These are phyloP conservation scores for Bubo bubo DNA, from an alignment of 2,113 vertebrate genomes.

Conservation along the genomic window DNA sequence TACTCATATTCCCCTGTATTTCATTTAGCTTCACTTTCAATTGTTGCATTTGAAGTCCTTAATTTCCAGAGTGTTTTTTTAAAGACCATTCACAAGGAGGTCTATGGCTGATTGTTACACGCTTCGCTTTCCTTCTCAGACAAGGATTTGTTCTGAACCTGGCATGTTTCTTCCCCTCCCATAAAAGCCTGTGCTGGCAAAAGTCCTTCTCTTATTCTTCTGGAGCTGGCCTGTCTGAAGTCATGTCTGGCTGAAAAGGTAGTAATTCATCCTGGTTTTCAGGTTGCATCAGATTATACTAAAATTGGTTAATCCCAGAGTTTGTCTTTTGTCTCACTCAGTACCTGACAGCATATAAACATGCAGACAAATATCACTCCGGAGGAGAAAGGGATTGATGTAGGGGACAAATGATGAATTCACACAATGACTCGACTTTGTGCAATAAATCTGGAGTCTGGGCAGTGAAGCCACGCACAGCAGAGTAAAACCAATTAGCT, in stretches of 20 bases:
- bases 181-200: not conserved
- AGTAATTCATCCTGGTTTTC: conserved; percentile 21
- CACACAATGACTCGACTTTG: not conserved
- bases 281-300: not conserved
- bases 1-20: conserved; percentile 11
- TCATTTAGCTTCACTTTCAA: conserved; percentile 53
- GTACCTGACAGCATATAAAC: conserved; percentile 6
- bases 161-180: not conserved
- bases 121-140: not conserved
- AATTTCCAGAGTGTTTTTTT: conserved; percentile 6
- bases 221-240: not conserved
- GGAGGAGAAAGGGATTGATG: not conserved
- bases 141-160: not conserved
- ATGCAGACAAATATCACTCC: not conserved
- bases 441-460: conserved; percentile 32
- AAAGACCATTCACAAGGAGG: conserved; percentile 10
- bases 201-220: not conserved
- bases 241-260: not conserved
- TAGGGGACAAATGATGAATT: not conserved
- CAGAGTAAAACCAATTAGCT: conserved; percentile 44
- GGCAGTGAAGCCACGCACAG: not conserved
- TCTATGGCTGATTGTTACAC: not conserved
- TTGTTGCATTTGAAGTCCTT: conserved; percentile 9
- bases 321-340: not conserved
- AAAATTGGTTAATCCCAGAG: not conserved